Evolutionary conservation across 2,888 invertebrate genomes (phyloP), one percentile per base, ranked within the genome.

Genomic region (Callyntrura guangdongensis): DNA sequence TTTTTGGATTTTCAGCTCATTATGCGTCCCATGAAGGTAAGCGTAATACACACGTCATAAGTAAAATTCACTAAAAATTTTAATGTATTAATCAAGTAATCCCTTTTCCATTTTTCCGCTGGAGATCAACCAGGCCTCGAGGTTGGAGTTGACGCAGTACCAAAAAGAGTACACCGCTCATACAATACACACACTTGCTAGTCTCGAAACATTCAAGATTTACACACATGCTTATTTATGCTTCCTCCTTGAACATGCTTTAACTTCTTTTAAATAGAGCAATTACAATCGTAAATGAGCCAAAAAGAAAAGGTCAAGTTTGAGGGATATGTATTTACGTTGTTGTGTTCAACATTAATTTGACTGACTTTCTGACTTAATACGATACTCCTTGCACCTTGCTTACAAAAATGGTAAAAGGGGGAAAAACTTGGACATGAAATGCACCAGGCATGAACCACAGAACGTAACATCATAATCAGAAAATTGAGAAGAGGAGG

Each of bases 271-370:
- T 89, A 89, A 89, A 84, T 89, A 77, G 89, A 89, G 83, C 89
- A 84, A 89, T 89, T 89, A 89, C 89, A 89, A 64, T 84, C 47
- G 49, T 84, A 89, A 89, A 89, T 89, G 89, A 89, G 89, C 77
- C 79, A 84, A 77, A 89, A 17, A 61, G 84, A 59, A 82, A 77
- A 84, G 84, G 84, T 84, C 84, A 84, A 72, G 59, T 64, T 49
- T 56, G 59, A 56, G 20, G 74, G 49, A 64, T 83, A 83, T 89
- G 20, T 77, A 56, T 59, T 14, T 17, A 88, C 36, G 36, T 45
- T 59, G 47, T 72, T 45, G 45, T 45, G 45, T 49, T 86, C 77
- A 86, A 77, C 86, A 86, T 86, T 72, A 77, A 86, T 72, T 86
- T 87, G 87, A 87, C 67, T 87, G 86, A 86, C 86, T 86, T 77